phyloP scores from a whole-genome alignment of 1,140 invertebrate genomes.

The Leptopilina boulardi region DNA sequence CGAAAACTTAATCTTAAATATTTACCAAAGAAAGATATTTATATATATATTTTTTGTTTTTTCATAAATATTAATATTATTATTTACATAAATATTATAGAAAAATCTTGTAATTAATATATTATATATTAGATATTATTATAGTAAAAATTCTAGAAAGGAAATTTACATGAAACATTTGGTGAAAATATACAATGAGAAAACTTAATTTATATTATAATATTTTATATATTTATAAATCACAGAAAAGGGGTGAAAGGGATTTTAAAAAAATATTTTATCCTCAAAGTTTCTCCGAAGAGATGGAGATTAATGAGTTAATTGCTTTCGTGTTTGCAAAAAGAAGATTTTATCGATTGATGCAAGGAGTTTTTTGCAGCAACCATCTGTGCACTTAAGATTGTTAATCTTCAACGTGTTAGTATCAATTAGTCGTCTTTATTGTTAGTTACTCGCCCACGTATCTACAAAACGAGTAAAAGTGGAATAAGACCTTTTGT shows the following conservation, averaged over 20 bases:
- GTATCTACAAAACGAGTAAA: slow-evolving; percentile 31
- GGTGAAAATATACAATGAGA: no score
- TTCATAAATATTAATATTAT: no score
- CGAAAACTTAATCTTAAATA: not conserved
- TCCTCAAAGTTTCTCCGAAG: slow-evolving; percentile 20
- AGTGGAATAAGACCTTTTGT: slow-evolving; percentile 19
- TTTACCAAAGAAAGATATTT: no score
- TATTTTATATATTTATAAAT: not conserved
- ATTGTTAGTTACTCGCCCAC: slow-evolving; percentile 31
- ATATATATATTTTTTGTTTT: no score
- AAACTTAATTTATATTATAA: not conserved
- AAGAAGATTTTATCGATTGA: slow-evolving; percentile 33
- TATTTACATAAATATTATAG: no score
- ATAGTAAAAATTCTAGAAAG: no score
- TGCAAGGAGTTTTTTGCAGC: slow-evolving; percentile 19
- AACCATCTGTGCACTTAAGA: slow-evolving; percentile 33
- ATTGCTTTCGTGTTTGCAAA: slow-evolving; percentile 27
- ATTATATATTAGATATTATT: no score
- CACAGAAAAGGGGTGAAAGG: slow-evolving; percentile 5
- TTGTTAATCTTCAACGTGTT: slow-evolving; percentile 32
- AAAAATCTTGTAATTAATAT: no score
- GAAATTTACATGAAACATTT: no score
- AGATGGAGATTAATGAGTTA: slow-evolving; percentile 27
- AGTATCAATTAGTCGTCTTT: slow-evolving; percentile 31
- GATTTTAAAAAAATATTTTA: slow-evolving; percentile 3